Conservation (phyloP, 2,888 invertebrate genomes). For the Amblyjoppa proteus region DNA sequence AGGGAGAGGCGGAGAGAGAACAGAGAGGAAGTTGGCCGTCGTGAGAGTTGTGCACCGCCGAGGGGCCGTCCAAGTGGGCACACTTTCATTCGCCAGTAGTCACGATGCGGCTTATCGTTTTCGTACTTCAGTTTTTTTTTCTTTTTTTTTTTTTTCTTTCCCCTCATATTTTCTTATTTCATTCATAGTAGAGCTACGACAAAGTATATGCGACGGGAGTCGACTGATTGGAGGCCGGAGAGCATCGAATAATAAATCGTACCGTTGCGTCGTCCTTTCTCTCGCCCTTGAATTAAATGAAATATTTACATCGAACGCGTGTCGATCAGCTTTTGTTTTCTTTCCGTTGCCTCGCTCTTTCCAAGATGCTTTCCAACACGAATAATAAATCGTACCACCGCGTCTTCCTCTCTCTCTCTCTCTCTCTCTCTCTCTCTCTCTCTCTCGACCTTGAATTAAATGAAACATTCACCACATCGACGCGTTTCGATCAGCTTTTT, state of each 20-base stretch:
- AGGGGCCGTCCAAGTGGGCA: conserved; percentile 26
- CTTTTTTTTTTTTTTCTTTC: not conserved
- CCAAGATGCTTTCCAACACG: too few relatives aligned
- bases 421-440: not conserved
- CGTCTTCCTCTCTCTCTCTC: too few relatives aligned
- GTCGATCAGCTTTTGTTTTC: too few relatives aligned
- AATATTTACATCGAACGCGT: too few relatives aligned
- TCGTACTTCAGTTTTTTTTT: not conserved
- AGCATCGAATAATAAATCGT: not conserved
- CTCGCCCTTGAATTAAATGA: not conserved
- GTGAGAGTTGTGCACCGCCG: conserved; percentile 17
- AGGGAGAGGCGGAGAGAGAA: not conserved
- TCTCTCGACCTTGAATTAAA: not conserved
- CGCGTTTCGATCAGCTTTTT: too few relatives aligned
- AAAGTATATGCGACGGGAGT: not conserved
- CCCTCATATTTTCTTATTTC: not conserved
- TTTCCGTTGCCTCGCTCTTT: too few relatives aligned
- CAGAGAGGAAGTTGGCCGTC: conserved; percentile 37
- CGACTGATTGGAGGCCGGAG: not conserved
- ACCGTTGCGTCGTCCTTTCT: not conserved
- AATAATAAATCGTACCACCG: too few relatives aligned
- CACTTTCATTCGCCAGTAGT: conserved; percentile 13
- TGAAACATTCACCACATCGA: too few relatives aligned
- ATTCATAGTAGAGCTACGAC: not conserved
- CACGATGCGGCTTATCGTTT: conserved; percentile 14